phyloP scores from a whole-genome alignment of 2,113 vertebrate species.

The Psilopsiagon aymara region DNA sequence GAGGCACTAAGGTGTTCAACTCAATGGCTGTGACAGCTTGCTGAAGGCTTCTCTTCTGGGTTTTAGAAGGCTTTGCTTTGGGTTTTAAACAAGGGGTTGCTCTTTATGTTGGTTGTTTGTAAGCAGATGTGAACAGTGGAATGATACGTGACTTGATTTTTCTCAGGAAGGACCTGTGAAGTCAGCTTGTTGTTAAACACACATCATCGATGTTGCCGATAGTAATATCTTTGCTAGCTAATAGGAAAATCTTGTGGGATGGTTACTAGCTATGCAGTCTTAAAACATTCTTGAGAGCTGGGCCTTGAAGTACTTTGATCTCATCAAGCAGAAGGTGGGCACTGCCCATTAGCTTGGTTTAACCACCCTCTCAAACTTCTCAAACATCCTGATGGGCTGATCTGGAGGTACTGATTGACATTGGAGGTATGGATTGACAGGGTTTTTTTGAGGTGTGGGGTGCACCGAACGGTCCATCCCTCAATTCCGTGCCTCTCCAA shows the following conservation, averaged over 20 bases:
- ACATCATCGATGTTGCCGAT: not conserved
- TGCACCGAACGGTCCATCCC: not conserved
- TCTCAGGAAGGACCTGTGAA: not conserved
- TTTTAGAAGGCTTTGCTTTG: not conserved
- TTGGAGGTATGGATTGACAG: not conserved
- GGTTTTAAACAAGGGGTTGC: not conserved
- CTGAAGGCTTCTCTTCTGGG: not conserved
- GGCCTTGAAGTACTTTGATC: not conserved
- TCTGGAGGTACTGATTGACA: not conserved
- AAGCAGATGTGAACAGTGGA: not conserved
- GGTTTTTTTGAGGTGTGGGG: not conserved
- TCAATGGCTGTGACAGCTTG: not conserved
- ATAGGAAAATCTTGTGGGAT: not conserved
- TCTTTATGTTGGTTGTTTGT: not conserved
- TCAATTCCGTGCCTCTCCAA: not conserved
- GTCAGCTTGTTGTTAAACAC: not conserved
- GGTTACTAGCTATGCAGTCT: not conserved
- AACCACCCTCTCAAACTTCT: not conserved
- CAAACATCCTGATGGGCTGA: not conserved
- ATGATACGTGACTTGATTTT: fast-evolving
- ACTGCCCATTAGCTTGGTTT: not conserved
- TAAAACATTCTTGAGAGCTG: not conserved
- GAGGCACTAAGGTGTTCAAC: not conserved
- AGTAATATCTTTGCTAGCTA: not conserved
- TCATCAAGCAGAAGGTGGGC: not conserved